These are phyloP conservation scores for Hephaestus fuliginosus DNA, from an alignment of 2,797 vertebrate species.

Conservation along the genomic window DNA sequence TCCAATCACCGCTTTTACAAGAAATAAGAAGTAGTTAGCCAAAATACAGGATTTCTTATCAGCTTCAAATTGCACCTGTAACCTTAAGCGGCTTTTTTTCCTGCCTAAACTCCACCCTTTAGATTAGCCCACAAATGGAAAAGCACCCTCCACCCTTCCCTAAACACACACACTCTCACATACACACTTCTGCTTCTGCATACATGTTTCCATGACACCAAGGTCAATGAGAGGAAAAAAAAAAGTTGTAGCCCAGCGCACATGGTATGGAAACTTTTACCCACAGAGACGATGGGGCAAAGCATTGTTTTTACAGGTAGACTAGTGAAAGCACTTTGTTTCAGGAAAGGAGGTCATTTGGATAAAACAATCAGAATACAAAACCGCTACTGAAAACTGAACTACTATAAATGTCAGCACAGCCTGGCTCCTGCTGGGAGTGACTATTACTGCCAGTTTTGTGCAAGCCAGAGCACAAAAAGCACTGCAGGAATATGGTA, in stretches of 20 bases:
- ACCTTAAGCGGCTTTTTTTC: constrained; percentile 28
- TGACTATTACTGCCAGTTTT: constrained; percentile 24
- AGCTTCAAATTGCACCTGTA: constrained; percentile 44
- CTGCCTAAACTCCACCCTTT: constrained; percentile 29
- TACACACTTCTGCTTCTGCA: constrained; percentile 44
- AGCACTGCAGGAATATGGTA: constrained; percentile 53
- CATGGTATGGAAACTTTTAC: constrained; percentile 69
- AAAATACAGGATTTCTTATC: constrained; percentile 44
- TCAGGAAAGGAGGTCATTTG: constrained; percentile 75
- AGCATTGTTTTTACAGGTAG: constrained; percentile 78
- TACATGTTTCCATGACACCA: constrained; percentile 65
- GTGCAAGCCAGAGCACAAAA: constrained; percentile 19
- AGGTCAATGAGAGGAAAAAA: not conserved
- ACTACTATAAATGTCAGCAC: constrained; percentile 37
- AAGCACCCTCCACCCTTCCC: constrained; percentile 15
- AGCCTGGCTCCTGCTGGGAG: constrained; percentile 51
- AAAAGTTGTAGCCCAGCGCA: not conserved
- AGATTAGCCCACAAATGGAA: constrained; percentile 64
- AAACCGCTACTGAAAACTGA: constrained; percentile 46
- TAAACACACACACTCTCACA: constrained; percentile 24
- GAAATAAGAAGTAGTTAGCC: not conserved
- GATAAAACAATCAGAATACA: constrained; percentile 55
- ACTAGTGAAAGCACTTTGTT: constrained; percentile 44
- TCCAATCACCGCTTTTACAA: constrained; percentile 3
- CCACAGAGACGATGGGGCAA: constrained; percentile 35